These are phyloP conservation scores for Lasioglossum villosulum DNA, from an alignment of 2,888 invertebrate genomes.

Conservation along the genomic window DNA sequence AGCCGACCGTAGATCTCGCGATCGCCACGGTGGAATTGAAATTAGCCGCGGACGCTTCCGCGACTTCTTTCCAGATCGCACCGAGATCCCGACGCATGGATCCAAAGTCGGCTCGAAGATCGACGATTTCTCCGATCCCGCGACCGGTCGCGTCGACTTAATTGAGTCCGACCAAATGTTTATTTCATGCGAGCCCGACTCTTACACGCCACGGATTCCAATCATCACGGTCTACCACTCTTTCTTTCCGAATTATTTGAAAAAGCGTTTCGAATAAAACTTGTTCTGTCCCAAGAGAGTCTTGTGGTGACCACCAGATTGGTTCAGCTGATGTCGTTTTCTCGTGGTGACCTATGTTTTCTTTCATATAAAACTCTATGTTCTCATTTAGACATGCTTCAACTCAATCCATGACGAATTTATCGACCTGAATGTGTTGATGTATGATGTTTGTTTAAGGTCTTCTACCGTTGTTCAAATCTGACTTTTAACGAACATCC, in stretches of 20 bases:
- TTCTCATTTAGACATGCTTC: neutral
- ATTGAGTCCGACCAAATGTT: constrained; percentile 47
- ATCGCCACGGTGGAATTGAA: constrained; percentile 55
- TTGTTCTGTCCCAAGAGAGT: neutral
- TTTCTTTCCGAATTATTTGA: neutral
- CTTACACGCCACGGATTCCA: neutral
- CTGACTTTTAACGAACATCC: neutral
- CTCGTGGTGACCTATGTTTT: neutral
- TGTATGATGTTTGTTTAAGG: neutral
- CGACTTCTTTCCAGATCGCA: constrained; percentile 14
- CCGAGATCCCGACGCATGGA: constrained; percentile 7
- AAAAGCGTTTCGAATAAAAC: neutral
- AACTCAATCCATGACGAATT: neutral
- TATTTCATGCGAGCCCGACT: constrained; percentile 17
- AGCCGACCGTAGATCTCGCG: constrained; percentile 36
- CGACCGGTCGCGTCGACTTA: constrained; percentile 11
- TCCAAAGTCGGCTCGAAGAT: neutral
- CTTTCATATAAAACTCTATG: neutral
- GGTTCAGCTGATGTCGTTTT: neutral
- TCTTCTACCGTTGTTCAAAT: neutral
- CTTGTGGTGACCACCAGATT: neutral
- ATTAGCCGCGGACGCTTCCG: constrained; percentile 55
- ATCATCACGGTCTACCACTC: neutral
- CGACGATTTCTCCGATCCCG: neutral
- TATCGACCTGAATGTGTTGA: neutral